phyloP scores from a whole-genome alignment of 2,888 invertebrate species.

The Ectemnius cavifrons region DNA sequence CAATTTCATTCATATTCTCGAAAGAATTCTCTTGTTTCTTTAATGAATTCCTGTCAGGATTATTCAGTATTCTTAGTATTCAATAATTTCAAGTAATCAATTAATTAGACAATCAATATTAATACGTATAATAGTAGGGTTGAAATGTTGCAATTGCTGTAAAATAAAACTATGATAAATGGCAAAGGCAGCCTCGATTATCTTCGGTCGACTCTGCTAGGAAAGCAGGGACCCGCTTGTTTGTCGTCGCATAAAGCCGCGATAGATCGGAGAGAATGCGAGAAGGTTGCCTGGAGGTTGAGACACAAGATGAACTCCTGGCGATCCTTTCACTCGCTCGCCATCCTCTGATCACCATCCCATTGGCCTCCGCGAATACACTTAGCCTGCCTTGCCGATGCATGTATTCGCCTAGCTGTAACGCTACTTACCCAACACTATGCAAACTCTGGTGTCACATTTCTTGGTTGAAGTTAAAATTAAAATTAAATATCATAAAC shows the following conservation, averaged over 20 bases:
- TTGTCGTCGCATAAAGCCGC: slow-evolving; percentile 28
- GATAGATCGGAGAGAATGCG: slow-evolving; percentile 31
- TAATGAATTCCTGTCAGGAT: too few relatives aligned
- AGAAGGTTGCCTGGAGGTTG: slow-evolving; percentile 54
- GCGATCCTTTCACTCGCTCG: slow-evolving; percentile 67
- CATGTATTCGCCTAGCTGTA: slow-evolving; percentile 48
- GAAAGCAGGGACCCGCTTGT: slow-evolving; percentile 38
- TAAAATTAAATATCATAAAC: too few relatives aligned
- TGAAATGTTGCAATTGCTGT: too few relatives aligned
- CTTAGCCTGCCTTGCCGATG: slow-evolving; percentile 8
- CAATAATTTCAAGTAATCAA: too few relatives aligned
- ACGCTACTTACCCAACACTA: slow-evolving; percentile 50
- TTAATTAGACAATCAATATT: too few relatives aligned
- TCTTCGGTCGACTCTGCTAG: slow-evolving; percentile 6
- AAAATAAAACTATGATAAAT: too few relatives aligned
- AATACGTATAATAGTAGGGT: too few relatives aligned
- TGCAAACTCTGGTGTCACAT: slow-evolving; percentile 38
- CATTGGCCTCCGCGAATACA: slow-evolving; percentile 51
- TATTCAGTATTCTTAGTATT: too few relatives aligned
- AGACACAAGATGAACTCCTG: slow-evolving; percentile 64
- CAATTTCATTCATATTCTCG: too few relatives aligned
- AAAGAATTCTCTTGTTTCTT: too few relatives aligned
- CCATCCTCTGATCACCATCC: slow-evolving; percentile 56
- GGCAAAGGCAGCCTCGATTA: too few relatives aligned
- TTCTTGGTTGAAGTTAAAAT: background rate